Percentiles rank a stretch among this genome's conserved stretches.
phyloP scores from a whole-genome alignment of 2,888 invertebrate genomes.

The Meandrusa payeni region DNA sequence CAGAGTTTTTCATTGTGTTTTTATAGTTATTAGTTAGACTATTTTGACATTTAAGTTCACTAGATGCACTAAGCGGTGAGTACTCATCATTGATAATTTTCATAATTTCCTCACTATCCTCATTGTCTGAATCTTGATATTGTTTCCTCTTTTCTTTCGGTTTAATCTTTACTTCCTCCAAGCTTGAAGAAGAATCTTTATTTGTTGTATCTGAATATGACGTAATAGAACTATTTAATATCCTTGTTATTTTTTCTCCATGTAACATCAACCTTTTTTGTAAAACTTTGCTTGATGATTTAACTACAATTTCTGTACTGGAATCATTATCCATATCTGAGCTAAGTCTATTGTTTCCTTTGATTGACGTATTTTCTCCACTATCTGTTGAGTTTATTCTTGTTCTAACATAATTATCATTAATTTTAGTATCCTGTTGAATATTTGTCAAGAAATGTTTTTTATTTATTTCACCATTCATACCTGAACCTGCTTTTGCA shows the following conservation, averaged over 20 bases:
- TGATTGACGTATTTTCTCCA: background rate
- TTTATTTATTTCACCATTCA: conserved; percentile 31
- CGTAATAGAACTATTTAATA: conserved; percentile 26
- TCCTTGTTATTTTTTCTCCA: conserved; percentile 26
- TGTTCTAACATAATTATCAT: background rate
- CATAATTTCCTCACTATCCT: conserved; percentile 37
- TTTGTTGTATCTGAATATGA: conserved; percentile 35
- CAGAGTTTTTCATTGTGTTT: conserved; percentile 28
- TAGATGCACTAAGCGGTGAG: conserved; percentile 5
- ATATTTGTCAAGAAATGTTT: conserved; percentile 24
- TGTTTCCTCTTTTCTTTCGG: conserved; percentile 25
- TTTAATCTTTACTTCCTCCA: conserved; percentile 24
- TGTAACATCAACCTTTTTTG: conserved; percentile 33
- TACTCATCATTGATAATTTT: conserved; percentile 35
- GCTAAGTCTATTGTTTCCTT: background rate
- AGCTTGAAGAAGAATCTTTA: conserved; percentile 34
- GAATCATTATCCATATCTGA: conserved; percentile 10
- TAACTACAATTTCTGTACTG: conserved; percentile 1
- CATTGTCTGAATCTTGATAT: conserved; percentile 36
- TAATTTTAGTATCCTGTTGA: conserved; percentile 1
- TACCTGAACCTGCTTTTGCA: conserved; percentile 39
- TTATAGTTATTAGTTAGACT: background rate
- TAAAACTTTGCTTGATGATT: conserved; percentile 28
- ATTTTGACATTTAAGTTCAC: conserved; percentile 17
- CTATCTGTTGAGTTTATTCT: background rate